Conservation (phyloP, 2,113 vertebrate genomes). For the Colossoma macropomum region DNA sequence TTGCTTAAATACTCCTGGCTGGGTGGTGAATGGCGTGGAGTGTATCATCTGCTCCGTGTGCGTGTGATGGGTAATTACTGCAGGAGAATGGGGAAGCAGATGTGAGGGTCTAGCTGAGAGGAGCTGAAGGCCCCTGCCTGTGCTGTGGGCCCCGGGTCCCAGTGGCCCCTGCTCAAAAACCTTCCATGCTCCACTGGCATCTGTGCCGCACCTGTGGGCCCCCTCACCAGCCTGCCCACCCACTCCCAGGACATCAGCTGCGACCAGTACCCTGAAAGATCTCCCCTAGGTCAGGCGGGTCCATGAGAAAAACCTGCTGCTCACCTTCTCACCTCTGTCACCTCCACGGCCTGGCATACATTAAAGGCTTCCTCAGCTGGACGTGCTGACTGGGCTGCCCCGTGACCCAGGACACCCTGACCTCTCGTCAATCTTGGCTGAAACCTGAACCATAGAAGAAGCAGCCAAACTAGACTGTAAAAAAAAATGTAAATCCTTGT, state of each 20-base stretch:
- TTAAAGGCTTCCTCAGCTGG: conserved; percentile 68
- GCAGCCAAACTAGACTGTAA: conserved; percentile 54
- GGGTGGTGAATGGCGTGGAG: conserved; percentile 40
- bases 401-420: conserved; percentile 66
- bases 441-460: conserved; percentile 62
- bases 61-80: conserved; percentile 76
- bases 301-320: conserved; percentile 71
- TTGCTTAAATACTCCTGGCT: conserved; percentile 45
- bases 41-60: conserved; percentile 72
- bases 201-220: conserved; percentile 80
- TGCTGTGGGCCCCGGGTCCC: conserved; percentile 55
- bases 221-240: conserved; percentile 56
- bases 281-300: conserved; percentile 63
- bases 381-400: conserved; percentile 56
- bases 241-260: conserved; percentile 64
- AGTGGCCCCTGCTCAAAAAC: conserved; percentile 61
- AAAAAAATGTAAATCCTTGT: conserved; percentile 26
- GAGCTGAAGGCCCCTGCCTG: conserved; percentile 58
- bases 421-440: conserved; percentile 65
- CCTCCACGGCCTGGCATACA: conserved; percentile 58
- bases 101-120: conserved; percentile 74
- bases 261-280: conserved; percentile 53
- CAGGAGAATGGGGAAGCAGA: conserved; percentile 77
- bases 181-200: conserved; percentile 69
- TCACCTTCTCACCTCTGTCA: conserved; percentile 79